A percentile compares a stretch with the other conserved stretches of the same genome.
These are phyloP conservation scores for Scylla paramamosain DNA, from an alignment of 1,140 invertebrate genomes.

Conservation along the genomic window DNA sequence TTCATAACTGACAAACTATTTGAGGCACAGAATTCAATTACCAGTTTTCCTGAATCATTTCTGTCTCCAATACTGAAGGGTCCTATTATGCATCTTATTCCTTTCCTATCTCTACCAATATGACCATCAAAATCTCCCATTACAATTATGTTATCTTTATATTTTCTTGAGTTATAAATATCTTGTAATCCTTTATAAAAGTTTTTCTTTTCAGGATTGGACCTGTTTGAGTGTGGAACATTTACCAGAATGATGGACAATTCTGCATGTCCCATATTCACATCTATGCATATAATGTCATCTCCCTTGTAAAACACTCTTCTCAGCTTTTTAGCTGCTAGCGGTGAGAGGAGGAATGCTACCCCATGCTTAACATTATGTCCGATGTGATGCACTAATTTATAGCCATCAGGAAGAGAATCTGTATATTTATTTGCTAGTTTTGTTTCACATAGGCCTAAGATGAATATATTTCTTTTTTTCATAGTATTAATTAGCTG, in stretches of 20 bases:
- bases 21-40: background rate
- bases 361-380: background rate
- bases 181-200: conserved; percentile 3
- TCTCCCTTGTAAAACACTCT: background rate
- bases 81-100: background rate
- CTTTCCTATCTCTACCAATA: background rate
- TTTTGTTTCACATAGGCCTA: background rate
- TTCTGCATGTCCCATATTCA: background rate
- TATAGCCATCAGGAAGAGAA: background rate
- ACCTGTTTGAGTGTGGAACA: background rate
- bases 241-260: background rate
- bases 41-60: background rate
- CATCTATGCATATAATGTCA: background rate
- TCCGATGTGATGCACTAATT: background rate
- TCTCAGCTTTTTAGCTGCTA: background rate
- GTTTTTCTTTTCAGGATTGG: background rate
- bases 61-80: background rate
- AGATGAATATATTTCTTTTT: conserved; percentile 14
- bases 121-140: background rate
- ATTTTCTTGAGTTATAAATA: background rate
- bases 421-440: background rate
- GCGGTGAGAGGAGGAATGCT: background rate
- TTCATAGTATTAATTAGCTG: background rate
- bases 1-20: background rate
- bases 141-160: background rate